Evolutionary conservation across 1,140 invertebrate species (phyloP), one percentile per base, ranked within the genome.

Genomic region (Cryptotermes secundus): DNA sequence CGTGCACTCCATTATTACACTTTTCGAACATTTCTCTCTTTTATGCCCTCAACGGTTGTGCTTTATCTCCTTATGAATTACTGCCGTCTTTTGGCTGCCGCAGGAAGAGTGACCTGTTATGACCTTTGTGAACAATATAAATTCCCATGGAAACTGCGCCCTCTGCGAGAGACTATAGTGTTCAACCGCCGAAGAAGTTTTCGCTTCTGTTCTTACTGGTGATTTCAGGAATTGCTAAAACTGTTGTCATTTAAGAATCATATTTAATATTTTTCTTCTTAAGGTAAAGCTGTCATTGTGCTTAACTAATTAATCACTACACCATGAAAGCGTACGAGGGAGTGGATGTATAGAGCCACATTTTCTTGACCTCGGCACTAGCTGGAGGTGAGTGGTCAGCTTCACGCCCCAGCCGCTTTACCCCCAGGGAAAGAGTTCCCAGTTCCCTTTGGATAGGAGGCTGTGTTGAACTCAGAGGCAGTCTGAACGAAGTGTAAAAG

Each of bases 1-100:
- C 12, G 4, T 72, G 59, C 59, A n/a, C n/a, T 72, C 59, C 59
- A 72, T 72, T 72, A 72, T 72, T 72, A 72, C 26, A 72, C 59
- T 72, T 72, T 72, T 72, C 26, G 26, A 72, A 72, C 31, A 72
- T 72, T 72, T 72, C 59, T 72, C 26, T 72, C 59, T 31, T 72
- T 72, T 31, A 72, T 72, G 59, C 31, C 59, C n/a, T 72, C 59
- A 31, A n/a, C 31, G 59, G 26, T 26, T 31, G 59, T 31, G 59
- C 59, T 72, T 72, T 72, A 72, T 72, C 59, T 72, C n/a, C 59
- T 31, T 72, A 72, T 72, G 59, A 72, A 72, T 72, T 72, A 31
- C 59, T n/a, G 10, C 59, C 59, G 59, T 72, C 59, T 72, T 72
- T 72, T 72, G 59, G n/a, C 59, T 31, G 59, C 59, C n/a, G 59